phyloP scores from a whole-genome alignment of 2,888 invertebrate species.

The Salticus scenicus region DNA sequence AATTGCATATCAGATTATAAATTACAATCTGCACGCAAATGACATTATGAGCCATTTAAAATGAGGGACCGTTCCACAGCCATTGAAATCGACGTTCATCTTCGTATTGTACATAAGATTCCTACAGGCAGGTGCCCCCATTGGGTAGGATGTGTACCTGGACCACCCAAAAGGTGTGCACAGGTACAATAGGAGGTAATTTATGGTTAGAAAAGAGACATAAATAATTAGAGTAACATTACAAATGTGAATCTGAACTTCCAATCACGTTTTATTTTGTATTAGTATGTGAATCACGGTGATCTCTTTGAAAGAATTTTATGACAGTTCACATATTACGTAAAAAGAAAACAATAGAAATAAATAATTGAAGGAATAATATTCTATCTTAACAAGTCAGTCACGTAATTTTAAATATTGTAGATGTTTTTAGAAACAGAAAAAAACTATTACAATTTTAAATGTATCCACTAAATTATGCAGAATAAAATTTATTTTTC shows the following conservation, averaged over 20 bases:
- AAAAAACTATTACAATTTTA: too few species aligned
- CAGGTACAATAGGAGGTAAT: slow-evolving; percentile 54
- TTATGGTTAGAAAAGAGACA: slow-evolving; percentile 28
- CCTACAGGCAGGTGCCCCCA: slow-evolving; percentile 34
- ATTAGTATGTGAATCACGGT: not conserved
- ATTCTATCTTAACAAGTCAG: too few species aligned
- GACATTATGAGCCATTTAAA: slow-evolving; percentile 23
- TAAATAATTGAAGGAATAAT: too few species aligned
- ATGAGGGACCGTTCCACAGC: slow-evolving; percentile 22
- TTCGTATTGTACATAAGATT: slow-evolving; percentile 50
- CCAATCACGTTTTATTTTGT: slow-evolving; percentile 27
- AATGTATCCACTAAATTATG: too few species aligned
- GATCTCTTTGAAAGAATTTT: too few species aligned
- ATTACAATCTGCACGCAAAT: not conserved
- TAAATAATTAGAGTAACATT: slow-evolving; percentile 65
- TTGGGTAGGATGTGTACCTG: slow-evolving; percentile 40
- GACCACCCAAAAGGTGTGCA: slow-evolving; percentile 68
- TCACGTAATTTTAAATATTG: too few species aligned
- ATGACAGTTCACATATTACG: too few species aligned
- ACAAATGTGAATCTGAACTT: slow-evolving; percentile 22
- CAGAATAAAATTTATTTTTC: too few species aligned
- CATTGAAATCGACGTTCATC: slow-evolving; percentile 29
- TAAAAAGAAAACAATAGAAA: too few species aligned
- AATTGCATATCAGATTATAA: slow-evolving; percentile 14
- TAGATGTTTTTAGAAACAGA: too few species aligned